Conservation (phyloP, 1,140 invertebrate genomes). For the Drosophila bifasciata region DNA sequence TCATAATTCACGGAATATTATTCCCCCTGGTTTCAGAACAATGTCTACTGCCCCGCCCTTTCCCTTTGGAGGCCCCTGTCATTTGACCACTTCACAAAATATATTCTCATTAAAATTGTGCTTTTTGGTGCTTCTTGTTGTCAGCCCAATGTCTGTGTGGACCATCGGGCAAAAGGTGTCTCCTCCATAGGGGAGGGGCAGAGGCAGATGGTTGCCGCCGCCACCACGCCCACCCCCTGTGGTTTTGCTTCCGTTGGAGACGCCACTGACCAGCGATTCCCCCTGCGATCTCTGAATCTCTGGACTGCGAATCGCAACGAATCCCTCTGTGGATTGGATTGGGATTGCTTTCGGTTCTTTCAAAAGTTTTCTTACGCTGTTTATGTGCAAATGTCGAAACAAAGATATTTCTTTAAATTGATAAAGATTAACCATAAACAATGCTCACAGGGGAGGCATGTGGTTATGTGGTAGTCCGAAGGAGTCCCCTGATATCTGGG, state of each 20-base stretch:
- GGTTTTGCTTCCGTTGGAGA: constrained; percentile 83
- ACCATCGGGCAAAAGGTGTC: constrained; percentile 46
- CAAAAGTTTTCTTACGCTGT: constrained; percentile 63
- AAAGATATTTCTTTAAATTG: constrained; percentile 83
- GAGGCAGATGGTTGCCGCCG: constrained; percentile 23
- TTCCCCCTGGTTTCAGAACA: constrained; percentile 62
- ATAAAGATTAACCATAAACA: constrained; percentile 81
- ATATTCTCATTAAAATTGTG: constrained; percentile 83
- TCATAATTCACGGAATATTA: constrained; percentile 83
- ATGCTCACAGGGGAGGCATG: constrained; percentile 45
- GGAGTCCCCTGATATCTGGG: not conserved
- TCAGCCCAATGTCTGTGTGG: constrained; percentile 42
- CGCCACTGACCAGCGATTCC: constrained; percentile 54
- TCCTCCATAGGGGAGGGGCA: constrained; percentile 2
- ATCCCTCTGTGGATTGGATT: no score
- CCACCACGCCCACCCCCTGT: constrained; percentile 77
- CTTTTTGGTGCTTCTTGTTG: constrained; percentile 75
- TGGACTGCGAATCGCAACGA: no score
- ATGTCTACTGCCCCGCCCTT: constrained; percentile 36
- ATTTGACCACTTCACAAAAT: constrained; percentile 71
- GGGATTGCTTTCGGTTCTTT: constrained; percentile 12
- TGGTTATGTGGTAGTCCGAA: constrained; percentile 26
- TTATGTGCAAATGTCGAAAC: constrained; percentile 82
- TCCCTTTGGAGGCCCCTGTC: constrained; percentile 45
- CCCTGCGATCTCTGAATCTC: constrained; percentile 19